phyloP scores from a whole-genome alignment of 1,140 invertebrate species.

The Drosophila kikkawai region DNA sequence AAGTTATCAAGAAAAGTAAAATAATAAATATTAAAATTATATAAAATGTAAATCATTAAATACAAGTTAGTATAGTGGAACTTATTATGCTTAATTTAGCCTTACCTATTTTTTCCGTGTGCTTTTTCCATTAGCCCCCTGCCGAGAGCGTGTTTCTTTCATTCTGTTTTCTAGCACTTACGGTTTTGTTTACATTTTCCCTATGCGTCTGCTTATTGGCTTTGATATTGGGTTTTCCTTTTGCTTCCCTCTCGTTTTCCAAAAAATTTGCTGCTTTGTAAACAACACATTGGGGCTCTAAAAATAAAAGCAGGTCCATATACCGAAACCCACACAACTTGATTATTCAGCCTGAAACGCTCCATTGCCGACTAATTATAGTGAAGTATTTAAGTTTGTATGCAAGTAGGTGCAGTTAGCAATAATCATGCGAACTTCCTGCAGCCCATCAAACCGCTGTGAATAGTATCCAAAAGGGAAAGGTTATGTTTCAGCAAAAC shows the following conservation, averaged over 20 bases:
- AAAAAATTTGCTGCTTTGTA: constrained; percentile 36
- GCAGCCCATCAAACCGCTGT: constrained; percentile 5
- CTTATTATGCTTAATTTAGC: background rate
- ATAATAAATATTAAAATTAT: background rate
- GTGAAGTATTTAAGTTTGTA: constrained; percentile 32
- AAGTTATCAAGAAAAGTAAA: background rate
- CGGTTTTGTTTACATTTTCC: constrained; percentile 56
- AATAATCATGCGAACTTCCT: constrained; percentile 69
- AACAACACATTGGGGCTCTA: constrained; percentile 40
- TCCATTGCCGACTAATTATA: constrained; percentile 42
- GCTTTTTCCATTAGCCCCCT: constrained; percentile 38
- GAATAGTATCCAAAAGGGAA: background rate
- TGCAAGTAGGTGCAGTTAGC: constrained; percentile 28
- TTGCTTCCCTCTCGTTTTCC: constrained; percentile 26
- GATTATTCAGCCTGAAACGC: constrained; percentile 18
- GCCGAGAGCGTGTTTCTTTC: constrained; percentile 26
- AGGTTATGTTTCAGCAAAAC: background rate
- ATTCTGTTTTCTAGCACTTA: constrained; percentile 45
- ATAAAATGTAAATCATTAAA: background rate
- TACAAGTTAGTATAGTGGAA: background rate
- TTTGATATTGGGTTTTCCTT: constrained; percentile 31
- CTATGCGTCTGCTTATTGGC: constrained; percentile 35
- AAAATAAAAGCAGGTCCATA: constrained; percentile 46
- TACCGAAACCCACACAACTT: constrained; percentile 14
- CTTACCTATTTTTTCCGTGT: constrained; percentile 5